Percentiles rank a stretch among this genome's conserved stretches.
Evolutionary conservation across 2,113 vertebrate genomes (phyloP).

Genomic region (Sinocyclocheilus anophthalmus): DNA sequence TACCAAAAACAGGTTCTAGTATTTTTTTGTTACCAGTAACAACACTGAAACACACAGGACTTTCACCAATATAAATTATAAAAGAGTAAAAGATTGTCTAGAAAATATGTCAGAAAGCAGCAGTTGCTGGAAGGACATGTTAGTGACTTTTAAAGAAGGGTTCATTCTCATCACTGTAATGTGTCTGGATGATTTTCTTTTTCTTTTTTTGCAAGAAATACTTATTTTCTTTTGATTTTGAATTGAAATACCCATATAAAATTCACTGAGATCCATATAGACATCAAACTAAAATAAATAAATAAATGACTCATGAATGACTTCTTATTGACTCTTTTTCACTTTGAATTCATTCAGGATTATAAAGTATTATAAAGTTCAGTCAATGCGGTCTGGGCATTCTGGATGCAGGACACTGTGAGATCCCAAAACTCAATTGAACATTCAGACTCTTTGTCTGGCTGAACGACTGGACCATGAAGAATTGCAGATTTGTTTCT

Average conservation of each 20-base stretch:
- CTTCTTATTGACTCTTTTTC: neutral
- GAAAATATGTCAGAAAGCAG: neutral
- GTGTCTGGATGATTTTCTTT: neutral
- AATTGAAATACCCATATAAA: neutral
- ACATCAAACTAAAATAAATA: neutral
- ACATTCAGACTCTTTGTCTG: conserved; percentile 62
- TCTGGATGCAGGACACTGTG: conserved; percentile 63
- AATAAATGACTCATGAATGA: neutral
- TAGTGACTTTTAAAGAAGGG: neutral
- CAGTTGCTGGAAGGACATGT: neutral
- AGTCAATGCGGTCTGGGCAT: conserved; percentile 44
- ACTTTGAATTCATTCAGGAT: conserved; percentile 22
- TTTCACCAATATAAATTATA: too few species aligned
- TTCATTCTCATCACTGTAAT: neutral
- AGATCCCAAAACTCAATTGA: conserved; percentile 61
- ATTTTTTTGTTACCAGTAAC: neutral
- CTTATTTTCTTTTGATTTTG: neutral
- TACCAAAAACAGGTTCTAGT: too few species aligned
- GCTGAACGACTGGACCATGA: conserved; percentile 59
- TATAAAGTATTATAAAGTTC: conserved; percentile 29
- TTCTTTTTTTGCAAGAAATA: neutral
- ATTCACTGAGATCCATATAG: neutral
- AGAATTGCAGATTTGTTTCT: conserved; percentile 75
- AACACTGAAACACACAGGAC: too few species aligned
- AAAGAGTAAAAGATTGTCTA: too few species aligned